A percentile compares a stretch with the other conserved stretches of the same genome.
These are phyloP conservation scores for Paracanthobrama guichenoti DNA, from an alignment of 2,113 vertebrate genomes.

Conservation along the genomic window DNA sequence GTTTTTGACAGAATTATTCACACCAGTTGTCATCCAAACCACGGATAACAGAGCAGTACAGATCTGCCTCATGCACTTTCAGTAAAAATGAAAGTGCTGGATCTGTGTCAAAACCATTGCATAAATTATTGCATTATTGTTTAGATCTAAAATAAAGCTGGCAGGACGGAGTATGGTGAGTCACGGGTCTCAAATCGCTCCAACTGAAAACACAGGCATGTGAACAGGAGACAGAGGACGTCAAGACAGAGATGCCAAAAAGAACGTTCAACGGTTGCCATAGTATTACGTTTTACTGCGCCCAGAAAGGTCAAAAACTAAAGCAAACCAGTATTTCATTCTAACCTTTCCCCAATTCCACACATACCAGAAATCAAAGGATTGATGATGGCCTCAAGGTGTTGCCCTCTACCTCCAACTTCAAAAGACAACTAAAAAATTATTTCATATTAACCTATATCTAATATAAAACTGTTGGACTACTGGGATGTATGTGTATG, in stretches of 20 bases:
- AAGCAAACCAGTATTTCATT: conserved; percentile 65
- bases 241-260: conserved; percentile 61
- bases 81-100: background rate
- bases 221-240: conserved; percentile 33
- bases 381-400: too few relatives aligned
- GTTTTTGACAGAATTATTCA: background rate
- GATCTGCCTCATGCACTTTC: background rate
- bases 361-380: conserved; percentile 60
- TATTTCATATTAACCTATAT: too few relatives aligned
- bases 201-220: background rate
- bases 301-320: conserved; percentile 62
- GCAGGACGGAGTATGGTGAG: conserved; percentile 23
- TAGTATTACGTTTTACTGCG: conserved; percentile 65
- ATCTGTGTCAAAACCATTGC: conserved; percentile 8
- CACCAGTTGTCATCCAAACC: background rate
- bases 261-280: conserved; percentile 62
- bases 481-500: too few relatives aligned
- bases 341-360: conserved; percentile 48
- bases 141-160: conserved; percentile 28
- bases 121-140: conserved; percentile 18
- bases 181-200: conserved; percentile 11
- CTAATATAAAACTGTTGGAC: too few relatives aligned
- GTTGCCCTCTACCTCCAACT: too few relatives aligned
- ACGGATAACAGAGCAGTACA: background rate
- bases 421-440: too few relatives aligned